These are phyloP conservation scores for Eleutherodactylus coqui DNA, from an alignment of 2,797 vertebrate genomes.

Conservation along the genomic window DNA sequence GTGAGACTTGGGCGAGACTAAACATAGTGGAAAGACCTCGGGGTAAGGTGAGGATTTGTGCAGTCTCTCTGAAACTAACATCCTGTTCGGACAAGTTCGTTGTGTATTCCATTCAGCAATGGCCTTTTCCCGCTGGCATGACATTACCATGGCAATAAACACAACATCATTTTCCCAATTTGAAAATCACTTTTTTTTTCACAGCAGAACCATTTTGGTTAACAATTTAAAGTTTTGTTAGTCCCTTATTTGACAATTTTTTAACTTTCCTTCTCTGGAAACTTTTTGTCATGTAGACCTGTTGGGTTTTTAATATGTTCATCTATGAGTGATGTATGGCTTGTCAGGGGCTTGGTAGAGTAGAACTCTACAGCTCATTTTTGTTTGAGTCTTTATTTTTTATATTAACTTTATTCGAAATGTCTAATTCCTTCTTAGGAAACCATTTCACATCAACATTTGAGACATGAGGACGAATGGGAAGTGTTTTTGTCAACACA, in stretches of 20 bases:
- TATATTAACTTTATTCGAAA: conserved; percentile 15
- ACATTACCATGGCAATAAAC: conserved; percentile 50
- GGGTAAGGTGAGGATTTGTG: conserved; percentile 45
- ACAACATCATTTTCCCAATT: background rate
- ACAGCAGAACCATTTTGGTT: conserved; percentile 3
- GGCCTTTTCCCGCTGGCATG: background rate
- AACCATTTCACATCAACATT: background rate
- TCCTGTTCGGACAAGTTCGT: conserved; percentile 48
- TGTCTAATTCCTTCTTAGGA: conserved; percentile 18
- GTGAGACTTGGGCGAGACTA: conserved; percentile 27
- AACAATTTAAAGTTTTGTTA: conserved; percentile 18
- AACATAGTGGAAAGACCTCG: conserved; percentile 35
- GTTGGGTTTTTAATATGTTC: conserved; percentile 24
- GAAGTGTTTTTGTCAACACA: background rate
- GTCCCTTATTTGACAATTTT: conserved; percentile 42
- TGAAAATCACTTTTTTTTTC: conserved; percentile 1
- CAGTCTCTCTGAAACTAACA: conserved; percentile 35
- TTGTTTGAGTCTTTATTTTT: conserved; percentile 49
- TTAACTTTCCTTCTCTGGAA: conserved; percentile 45
- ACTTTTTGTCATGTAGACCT: conserved; percentile 41
- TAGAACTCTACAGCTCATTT: conserved; percentile 1
- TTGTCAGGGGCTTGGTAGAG: conserved; percentile 35
- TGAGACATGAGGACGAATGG: conserved; percentile 24
- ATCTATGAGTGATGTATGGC: background rate
- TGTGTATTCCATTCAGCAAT: conserved; percentile 5